Conservation (phyloP, 2,797 vertebrate genomes). For the Molothrus aeneus region DNA sequence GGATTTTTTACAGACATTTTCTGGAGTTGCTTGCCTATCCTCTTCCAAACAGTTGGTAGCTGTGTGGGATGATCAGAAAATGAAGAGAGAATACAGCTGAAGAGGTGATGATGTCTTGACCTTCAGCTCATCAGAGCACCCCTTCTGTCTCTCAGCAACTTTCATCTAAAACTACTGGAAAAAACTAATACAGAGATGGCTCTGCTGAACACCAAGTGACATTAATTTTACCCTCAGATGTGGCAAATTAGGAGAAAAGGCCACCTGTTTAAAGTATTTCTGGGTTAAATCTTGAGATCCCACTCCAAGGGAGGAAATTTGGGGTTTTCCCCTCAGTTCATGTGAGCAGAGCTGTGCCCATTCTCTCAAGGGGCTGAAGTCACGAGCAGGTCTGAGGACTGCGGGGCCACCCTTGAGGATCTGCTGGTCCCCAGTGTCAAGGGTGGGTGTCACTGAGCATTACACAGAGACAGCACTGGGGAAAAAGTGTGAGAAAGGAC, state of each 20-base stretch:
- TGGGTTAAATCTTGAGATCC: background rate
- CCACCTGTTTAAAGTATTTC: background rate
- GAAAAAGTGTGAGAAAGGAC: background rate
- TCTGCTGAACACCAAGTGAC: background rate
- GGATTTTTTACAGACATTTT: slow-evolving; percentile 37
- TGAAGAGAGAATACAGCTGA: background rate
- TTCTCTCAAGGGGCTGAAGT: background rate
- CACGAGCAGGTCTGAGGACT: fast-evolving
- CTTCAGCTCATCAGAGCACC: slow-evolving; percentile 5
- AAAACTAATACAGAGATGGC: background rate
- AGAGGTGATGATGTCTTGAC: slow-evolving; percentile 12
- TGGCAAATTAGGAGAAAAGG: background rate
- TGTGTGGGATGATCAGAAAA: slow-evolving; percentile 29
- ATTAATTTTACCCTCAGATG: background rate
- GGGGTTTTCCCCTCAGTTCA: background rate
- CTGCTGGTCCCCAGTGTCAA: background rate
- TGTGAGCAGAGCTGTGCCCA: background rate
- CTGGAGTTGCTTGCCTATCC: background rate
- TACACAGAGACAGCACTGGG: background rate
- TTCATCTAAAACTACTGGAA: slow-evolving; percentile 22
- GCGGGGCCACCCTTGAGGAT: background rate
- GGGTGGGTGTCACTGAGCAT: background rate
- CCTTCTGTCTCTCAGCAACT: background rate
- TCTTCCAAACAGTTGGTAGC: background rate
- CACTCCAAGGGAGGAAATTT: background rate